phyloP scores from a whole-genome alignment of 2,888 invertebrate genomes.

The Spisula solida region DNA sequence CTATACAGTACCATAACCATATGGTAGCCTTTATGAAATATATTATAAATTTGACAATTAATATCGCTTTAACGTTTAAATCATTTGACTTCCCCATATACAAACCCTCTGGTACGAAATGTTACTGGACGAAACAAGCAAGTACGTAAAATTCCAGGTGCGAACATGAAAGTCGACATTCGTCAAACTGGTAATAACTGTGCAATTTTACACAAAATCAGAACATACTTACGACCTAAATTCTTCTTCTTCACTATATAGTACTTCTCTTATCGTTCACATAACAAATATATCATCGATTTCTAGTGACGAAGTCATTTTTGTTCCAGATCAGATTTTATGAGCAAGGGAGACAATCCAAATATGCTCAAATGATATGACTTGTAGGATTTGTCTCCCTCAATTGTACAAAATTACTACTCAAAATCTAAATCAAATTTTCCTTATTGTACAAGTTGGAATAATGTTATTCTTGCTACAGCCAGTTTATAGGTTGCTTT shows the following conservation, averaged over 20 bases:
- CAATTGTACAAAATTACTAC: neutral
- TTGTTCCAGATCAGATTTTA: neutral
- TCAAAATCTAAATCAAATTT: too few species aligned
- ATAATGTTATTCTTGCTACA: too few species aligned
- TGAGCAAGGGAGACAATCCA: neutral
- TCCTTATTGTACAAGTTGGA: too few species aligned
- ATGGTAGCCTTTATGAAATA: too few species aligned
- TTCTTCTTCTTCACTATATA: neutral
- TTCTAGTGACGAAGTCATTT: neutral
- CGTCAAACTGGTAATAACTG: neutral
- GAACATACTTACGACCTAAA: neutral
- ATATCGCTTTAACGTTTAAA: too few species aligned
- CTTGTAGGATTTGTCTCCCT: neutral
- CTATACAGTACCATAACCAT: too few species aligned
- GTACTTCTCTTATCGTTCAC: neutral
- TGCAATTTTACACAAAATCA: neutral
- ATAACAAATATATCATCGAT: neutral
- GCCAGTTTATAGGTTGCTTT: too few species aligned
- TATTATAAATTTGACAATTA: too few species aligned
- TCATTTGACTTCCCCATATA: too few species aligned
- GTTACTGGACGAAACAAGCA: neutral
- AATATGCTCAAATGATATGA: neutral
- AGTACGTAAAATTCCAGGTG: neutral
- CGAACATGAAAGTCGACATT: neutral
- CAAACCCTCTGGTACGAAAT: neutral